Conservation (phyloP, 2,797 vertebrate genomes). For the Micropoecilia bifurca region DNA sequence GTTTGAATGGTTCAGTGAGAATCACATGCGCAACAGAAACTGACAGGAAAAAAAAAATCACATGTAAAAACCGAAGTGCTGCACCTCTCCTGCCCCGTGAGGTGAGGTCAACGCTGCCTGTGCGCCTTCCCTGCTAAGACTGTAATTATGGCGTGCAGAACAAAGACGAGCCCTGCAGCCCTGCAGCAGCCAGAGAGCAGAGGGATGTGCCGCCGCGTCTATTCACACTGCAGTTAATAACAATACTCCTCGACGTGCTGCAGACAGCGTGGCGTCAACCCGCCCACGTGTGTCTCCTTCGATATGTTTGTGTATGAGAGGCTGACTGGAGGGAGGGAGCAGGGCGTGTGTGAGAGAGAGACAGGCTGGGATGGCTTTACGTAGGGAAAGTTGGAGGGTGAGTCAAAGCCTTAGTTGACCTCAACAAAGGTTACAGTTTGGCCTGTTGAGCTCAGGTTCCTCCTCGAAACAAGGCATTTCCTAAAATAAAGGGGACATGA, state of each 20-base stretch:
- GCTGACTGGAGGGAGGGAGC: slow-evolving; percentile 11
- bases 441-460: neutral
- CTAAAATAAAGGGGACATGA: neutral
- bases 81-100: slow-evolving; percentile 31
- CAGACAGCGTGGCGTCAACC: slow-evolving; percentile 82
- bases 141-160: slow-evolving; percentile 81
- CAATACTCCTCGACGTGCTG: slow-evolving; percentile 74
- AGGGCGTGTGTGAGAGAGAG: slow-evolving; percentile 40
- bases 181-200: slow-evolving; percentile 69
- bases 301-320: slow-evolving; percentile 43
- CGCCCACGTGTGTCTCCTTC: slow-evolving; percentile 70
- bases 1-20: neutral
- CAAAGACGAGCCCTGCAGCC: slow-evolving; percentile 78
- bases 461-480: slow-evolving; percentile 11
- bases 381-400: slow-evolving; percentile 12
- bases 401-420: slow-evolving; percentile 14
- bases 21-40: slow-evolving; percentile 9
- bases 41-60: slow-evolving; percentile 10
- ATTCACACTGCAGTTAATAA: slow-evolving; percentile 81
- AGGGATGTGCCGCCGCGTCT: slow-evolving; percentile 75
- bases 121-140: slow-evolving; percentile 59
- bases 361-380: slow-evolving; percentile 24
- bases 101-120: slow-evolving; percentile 58
- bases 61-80: slow-evolving; percentile 10
- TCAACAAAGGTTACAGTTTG: neutral